Percentiles rank a stretch among this genome's conserved stretches.
These are phyloP conservation scores for Stenopsyche tienmushanensis DNA, from an alignment of 1,140 invertebrate species.

Conservation along the genomic window DNA sequence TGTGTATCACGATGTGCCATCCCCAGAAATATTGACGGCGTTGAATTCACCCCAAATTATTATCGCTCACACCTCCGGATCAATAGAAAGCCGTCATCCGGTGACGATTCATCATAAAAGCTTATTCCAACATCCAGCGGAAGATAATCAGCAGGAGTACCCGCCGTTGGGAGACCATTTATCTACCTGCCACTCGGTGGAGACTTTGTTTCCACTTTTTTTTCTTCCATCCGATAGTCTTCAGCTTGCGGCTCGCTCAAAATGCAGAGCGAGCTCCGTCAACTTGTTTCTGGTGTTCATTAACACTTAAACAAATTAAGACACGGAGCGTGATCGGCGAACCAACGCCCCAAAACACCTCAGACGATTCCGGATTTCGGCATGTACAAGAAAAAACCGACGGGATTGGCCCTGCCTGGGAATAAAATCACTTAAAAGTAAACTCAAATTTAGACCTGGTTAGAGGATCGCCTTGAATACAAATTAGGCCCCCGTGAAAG, in stretches of 20 bases:
- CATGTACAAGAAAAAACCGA: too few species aligned
- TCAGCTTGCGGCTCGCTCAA: background rate
- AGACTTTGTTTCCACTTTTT: background rate
- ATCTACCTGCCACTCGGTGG: background rate
- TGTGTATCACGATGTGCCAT: too few species aligned
- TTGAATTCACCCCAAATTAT: background rate
- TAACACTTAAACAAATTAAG: conserved; percentile 20
- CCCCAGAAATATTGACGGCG: background rate
- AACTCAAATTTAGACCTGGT: too few species aligned
- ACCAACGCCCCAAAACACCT: too few species aligned
- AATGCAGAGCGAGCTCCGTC: conserved; percentile 5
- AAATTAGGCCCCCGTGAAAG: too few species aligned
- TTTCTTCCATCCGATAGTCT: too few species aligned
- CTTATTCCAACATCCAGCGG: background rate
- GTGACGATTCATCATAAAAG: background rate
- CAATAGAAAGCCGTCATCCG: too few species aligned
- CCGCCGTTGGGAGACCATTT: too few species aligned
- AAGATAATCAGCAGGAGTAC: background rate
- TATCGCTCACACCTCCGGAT: background rate
- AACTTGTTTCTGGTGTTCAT: conserved; percentile 9
- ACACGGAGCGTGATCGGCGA: conserved; percentile 1
- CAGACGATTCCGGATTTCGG: too few species aligned
- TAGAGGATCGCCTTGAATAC: too few species aligned
- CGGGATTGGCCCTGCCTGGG: too few species aligned
- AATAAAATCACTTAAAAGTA: too few species aligned